These are phyloP conservation scores for Gasterosteus aculeatus DNA, from an alignment of 2,113 vertebrate genomes.

Conservation along the genomic window DNA sequence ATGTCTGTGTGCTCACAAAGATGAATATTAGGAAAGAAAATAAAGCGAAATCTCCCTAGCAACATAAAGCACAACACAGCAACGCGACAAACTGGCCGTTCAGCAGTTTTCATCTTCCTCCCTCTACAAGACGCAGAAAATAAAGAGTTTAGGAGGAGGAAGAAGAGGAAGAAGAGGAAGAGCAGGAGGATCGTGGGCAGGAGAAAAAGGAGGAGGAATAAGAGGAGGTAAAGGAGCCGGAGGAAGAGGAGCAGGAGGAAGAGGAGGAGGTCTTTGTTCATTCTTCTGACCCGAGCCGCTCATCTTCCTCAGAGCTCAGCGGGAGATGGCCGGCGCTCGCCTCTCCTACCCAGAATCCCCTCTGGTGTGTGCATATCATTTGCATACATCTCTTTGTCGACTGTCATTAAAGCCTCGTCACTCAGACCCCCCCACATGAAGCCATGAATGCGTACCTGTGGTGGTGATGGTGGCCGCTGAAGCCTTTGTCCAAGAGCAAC, in stretches of 20 bases:
- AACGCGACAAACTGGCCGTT: slow-evolving; percentile 32
- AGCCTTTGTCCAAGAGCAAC: slow-evolving; percentile 63
- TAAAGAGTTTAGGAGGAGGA: not conserved
- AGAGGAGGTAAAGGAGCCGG: slow-evolving; percentile 45
- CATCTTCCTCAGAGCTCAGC: slow-evolving; percentile 85
- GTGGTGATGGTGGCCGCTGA: slow-evolving; percentile 82
- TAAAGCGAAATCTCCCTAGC: slow-evolving; percentile 31
- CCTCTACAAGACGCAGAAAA: slow-evolving; percentile 73
- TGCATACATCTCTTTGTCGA: slow-evolving; percentile 94
- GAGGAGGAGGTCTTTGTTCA: slow-evolving; percentile 88
- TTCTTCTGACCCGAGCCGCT: slow-evolving; percentile 94
- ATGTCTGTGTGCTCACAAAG: slow-evolving; percentile 28
- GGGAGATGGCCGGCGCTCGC: slow-evolving; percentile 64
- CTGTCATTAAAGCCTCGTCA: slow-evolving; percentile 93
- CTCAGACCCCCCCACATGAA: slow-evolving; percentile 81
- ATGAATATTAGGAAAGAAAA: slow-evolving; percentile 10
- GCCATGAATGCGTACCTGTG: slow-evolving; percentile 90
- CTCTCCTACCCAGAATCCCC: slow-evolving; percentile 63
- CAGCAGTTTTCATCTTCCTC: slow-evolving; percentile 43
- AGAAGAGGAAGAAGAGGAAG: slow-evolving; percentile 43
- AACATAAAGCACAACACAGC: slow-evolving; percentile 37
- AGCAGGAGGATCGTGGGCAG: slow-evolving; percentile 69
- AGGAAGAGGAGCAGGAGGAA: slow-evolving; percentile 71
- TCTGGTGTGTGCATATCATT: slow-evolving; percentile 92
- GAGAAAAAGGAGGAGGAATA: slow-evolving; percentile 62